Evolutionary conservation across 1,140 invertebrate genomes (phyloP).

Genomic region (Sinonovacula constricta): DNA sequence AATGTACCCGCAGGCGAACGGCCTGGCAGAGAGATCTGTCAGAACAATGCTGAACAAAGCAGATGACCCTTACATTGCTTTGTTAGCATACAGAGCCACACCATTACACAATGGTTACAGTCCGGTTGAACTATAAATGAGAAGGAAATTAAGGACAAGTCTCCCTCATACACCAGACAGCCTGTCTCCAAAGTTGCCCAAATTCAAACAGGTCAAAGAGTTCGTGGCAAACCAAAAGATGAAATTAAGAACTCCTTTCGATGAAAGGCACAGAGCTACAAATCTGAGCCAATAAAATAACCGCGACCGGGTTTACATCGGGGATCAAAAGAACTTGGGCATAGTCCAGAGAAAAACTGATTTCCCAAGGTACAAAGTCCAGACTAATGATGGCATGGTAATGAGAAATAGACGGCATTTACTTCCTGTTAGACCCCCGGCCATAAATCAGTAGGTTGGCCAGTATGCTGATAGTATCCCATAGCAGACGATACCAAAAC

Average conservation of each 20-base stretch:
- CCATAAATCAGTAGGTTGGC: too few species aligned
- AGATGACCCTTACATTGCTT: constrained; percentile 48
- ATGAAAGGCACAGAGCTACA: constrained; percentile 18
- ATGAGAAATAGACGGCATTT: too few species aligned
- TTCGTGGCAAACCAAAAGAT: constrained; percentile 8
- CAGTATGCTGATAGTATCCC: too few species aligned
- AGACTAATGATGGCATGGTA: too few species aligned
- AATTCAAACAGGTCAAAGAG: neutral
- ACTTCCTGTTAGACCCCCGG: too few species aligned
- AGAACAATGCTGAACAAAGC: constrained; percentile 39
- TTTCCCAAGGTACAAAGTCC: too few species aligned
- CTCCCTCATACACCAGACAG: constrained; percentile 12
- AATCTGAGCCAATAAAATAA: neutral
- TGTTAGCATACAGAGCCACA: constrained; percentile 45
- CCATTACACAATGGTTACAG: constrained; percentile 41
- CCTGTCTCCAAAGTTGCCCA: neutral
- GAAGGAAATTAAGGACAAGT: constrained; percentile 41
- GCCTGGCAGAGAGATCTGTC: too few species aligned
- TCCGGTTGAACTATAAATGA: constrained; percentile 53
- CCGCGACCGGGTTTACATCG: constrained; percentile 31
- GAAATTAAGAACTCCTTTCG: neutral
- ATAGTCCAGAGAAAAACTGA: too few species aligned
- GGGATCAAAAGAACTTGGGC: neutral
- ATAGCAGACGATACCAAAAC: too few species aligned
- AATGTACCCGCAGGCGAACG: too few species aligned